Conservation (phyloP, 2,113 vertebrate genomes). For the Plectropomus leopardus region DNA sequence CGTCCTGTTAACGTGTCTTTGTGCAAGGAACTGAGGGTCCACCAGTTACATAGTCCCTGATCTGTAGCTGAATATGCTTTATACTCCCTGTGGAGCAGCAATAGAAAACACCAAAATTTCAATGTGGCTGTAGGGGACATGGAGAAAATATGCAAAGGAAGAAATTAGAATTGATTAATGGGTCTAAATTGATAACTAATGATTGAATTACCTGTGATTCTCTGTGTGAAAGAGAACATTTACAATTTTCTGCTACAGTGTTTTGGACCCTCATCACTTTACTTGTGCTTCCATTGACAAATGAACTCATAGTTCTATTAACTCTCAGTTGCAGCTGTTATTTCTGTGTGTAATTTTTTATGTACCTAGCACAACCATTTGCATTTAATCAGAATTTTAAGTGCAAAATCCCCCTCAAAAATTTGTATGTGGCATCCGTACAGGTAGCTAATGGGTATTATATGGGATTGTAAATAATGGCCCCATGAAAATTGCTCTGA, state of each 20-base stretch:
- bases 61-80: neutral
- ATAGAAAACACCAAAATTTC: conserved; percentile 2
- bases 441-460: no score
- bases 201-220: neutral
- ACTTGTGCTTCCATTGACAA: neutral
- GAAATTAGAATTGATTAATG: neutral
- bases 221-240: neutral
- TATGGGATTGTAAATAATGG: no score
- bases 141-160: neutral
- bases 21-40: neutral
- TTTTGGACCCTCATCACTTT: neutral
- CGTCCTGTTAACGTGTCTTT: neutral
- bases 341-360: no score
- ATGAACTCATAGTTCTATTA: no score
- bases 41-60: neutral
- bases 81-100: neutral
- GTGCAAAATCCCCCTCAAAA: no score
- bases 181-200: neutral
- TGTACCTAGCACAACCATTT: no score
- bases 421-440: no score
- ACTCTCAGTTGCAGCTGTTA: no score
- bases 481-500: no score
- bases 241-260: neutral
- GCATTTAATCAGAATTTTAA: no score
- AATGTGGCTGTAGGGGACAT: neutral